Conservation (phyloP, 2,113 vertebrate genomes). For the Rattus norvegicus region GRCr8 NC_086032.1:90541501-90542000, state of each 20-base stretch:
- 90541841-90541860: not conserved
- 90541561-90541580: conserved; percentile 67
- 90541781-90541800: not conserved
- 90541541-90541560: conserved; percentile 97
- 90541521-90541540: conserved; percentile 98
- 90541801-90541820: not conserved
- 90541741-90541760: not conserved
- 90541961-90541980: no score
- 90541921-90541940: not conserved
- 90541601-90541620: not conserved
- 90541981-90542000: not conserved
- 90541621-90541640: not conserved
- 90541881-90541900: not conserved
- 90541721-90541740: not conserved
- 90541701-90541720: not conserved
- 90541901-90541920: not conserved
- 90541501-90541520: conserved; percentile 99
- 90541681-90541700: not conserved
- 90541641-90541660: not conserved
- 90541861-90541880: not conserved
- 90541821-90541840: not conserved
- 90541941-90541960: not conserved
- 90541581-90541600: not conserved
- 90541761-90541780: not conserved
- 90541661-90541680: not conserved